phyloP scores from a whole-genome alignment of 1,140 invertebrate genomes.

The Drosophila murphyi region DNA sequence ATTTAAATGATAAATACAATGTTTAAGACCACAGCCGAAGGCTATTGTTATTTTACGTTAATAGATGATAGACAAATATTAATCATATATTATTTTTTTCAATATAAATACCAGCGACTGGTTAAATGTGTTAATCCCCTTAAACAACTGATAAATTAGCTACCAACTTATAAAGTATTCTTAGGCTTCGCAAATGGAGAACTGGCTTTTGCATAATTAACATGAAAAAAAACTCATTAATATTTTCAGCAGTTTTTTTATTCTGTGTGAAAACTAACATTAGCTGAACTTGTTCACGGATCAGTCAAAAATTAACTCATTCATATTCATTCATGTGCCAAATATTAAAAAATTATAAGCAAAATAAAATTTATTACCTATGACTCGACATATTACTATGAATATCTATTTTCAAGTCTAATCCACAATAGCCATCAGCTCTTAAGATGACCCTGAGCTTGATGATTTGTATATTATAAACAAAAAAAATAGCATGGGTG shows the following conservation, averaged over 20 bases:
- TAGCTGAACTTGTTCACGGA: conserved; percentile 56
- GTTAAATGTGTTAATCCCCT: conserved; percentile 23
- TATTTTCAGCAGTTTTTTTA: conserved; percentile 23
- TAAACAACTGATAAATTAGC: conserved; percentile 2
- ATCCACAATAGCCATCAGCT: conserved; percentile 6
- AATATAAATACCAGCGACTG: conserved; percentile 6
- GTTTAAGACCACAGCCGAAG: background rate
- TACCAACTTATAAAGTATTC: conserved; percentile 1
- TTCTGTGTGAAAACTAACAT: conserved; percentile 13
- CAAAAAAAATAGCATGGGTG: background rate
- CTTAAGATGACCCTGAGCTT: conserved; percentile 1
- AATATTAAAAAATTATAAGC: conserved; percentile 59
- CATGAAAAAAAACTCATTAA: conserved; percentile 16
- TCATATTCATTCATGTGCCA: background rate
- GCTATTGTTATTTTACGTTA: conserved; percentile 6
- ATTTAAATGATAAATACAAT: background rate
- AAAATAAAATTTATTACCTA: conserved; percentile 15
- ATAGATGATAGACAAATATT: background rate
- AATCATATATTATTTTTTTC: conserved; percentile 1
- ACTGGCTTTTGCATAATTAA: conserved; percentile 3
- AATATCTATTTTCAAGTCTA: background rate
- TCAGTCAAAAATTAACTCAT: conserved; percentile 16
- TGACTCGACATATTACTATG: conserved; percentile 40
- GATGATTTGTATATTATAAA: background rate
- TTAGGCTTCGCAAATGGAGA: background rate